Evolutionary conservation across 1,140 invertebrate species (phyloP), one percentile per base, ranked within the genome.

Genomic region (Melipona quadrifasciata): DNA sequence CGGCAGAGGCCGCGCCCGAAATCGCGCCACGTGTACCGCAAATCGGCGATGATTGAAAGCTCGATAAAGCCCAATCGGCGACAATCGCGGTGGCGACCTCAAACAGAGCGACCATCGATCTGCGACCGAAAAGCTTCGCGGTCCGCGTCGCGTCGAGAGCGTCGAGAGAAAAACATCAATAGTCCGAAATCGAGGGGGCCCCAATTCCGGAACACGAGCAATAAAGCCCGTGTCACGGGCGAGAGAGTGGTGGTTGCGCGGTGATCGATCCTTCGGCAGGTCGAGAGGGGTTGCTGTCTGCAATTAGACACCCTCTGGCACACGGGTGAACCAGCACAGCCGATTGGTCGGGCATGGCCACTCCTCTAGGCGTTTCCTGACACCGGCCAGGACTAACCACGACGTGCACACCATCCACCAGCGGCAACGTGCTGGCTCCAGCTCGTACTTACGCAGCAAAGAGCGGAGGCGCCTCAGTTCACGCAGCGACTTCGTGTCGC

Each of bases 281-380:
- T 80, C 68, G 84, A 90, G 80, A 88, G 90, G 90, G 86, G 84
- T 88, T 91, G 87, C 80, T 85, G 83, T 67, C 75, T 47, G 64
- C 74, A 72, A 91, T 90, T 89, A 91, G 83, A 74, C 85, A 90
- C 91, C 91, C 92, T 92, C 34, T 67, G 31, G 70, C 78, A 27
- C 27, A 27, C 47, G 82, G 71, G 39, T 55, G 67, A 51, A 14
- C 68, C 86, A n/a, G 12, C 77, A 47, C 0, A 79, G 57, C 76
- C 78, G 78, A 94, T 94, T 94, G 94, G 94, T 85, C 77, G 85
- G 80, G 70, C 12, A 19, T 86, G 83, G 92, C 93, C 93, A 91
- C 94, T 93, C 94, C 93, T 90, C 89, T 91, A 93, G 93, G 93
- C 93, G 94, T 90, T 85, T 91, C 83, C 82, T 68, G 55, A 47